Conservation (phyloP, 2,113 vertebrate genomes). For the Tragelaphus scriptus region DNA sequence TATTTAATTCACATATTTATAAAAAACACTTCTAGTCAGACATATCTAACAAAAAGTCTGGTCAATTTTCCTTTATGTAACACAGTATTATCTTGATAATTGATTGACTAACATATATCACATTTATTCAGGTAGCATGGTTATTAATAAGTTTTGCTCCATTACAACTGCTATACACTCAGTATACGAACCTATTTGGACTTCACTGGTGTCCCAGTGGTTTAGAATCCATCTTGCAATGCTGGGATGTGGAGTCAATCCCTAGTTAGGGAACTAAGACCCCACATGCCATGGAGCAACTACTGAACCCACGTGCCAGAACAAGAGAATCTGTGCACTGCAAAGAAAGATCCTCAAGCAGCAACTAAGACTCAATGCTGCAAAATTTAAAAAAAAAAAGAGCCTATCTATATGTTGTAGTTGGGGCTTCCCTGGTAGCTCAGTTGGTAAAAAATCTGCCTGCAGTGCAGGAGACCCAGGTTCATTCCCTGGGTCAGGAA, state of each 20-base stretch:
- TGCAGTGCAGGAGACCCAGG: neutral
- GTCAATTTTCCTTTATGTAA: slow-evolving; percentile 51
- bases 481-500: neutral
- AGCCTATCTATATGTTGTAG: neutral
- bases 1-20: slow-evolving; percentile 48
- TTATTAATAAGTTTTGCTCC: neutral
- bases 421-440: neutral
- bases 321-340: neutral
- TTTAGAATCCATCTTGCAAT: neutral
- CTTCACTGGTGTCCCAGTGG: neutral
- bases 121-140: neutral
- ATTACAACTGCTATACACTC: neutral
- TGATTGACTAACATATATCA: slow-evolving; percentile 2
- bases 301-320: neutral
- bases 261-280: neutral
- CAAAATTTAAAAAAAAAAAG: neutral
- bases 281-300: neutral
- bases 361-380: neutral
- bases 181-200: neutral
- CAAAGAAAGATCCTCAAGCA: neutral
- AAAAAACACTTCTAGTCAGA: slow-evolving; percentile 21
- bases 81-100: neutral
- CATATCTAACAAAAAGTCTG: slow-evolving; percentile 3
- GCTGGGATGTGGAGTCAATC: neutral
- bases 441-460: neutral